phyloP scores from a whole-genome alignment of 2,888 invertebrate species.

The Ptilodon capucinus region DNA sequence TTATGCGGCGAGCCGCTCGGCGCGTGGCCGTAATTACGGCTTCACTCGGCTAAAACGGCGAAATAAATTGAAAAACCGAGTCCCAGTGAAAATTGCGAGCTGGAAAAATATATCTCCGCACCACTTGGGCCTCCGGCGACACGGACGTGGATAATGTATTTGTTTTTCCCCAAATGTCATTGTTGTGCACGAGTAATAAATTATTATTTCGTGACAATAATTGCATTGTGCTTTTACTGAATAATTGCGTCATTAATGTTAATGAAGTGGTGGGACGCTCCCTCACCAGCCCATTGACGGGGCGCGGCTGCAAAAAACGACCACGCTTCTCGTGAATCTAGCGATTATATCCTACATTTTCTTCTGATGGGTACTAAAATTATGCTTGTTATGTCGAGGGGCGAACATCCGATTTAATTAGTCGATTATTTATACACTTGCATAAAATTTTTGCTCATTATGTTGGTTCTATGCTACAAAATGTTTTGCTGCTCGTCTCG shows the following conservation, averaged over 20 bases:
- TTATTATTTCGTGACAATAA: slow-evolving; percentile 54
- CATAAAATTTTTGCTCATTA: too few relatives aligned
- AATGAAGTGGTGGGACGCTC: slow-evolving; percentile 47
- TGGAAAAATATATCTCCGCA: slow-evolving; percentile 67
- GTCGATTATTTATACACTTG: background rate
- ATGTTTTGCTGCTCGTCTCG: too few relatives aligned
- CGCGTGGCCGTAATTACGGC: slow-evolving; percentile 68
- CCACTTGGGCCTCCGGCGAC: slow-evolving; percentile 64
- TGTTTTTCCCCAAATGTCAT: slow-evolving; percentile 69
- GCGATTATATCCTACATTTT: background rate
- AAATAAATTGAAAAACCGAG: slow-evolving; percentile 78
- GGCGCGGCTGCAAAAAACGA: background rate
- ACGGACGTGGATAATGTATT: slow-evolving; percentile 70
- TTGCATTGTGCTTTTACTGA: slow-evolving; percentile 51
- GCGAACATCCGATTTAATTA: background rate
- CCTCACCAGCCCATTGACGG: background rate
- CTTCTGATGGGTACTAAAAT: background rate
- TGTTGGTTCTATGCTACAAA: too few relatives aligned
- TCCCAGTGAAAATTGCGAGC: slow-evolving; percentile 67
- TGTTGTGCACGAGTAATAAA: slow-evolving; percentile 63
- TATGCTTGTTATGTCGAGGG: too few relatives aligned
- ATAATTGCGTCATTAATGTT: slow-evolving; percentile 65
- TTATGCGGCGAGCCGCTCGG: slow-evolving; percentile 59
- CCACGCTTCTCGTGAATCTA: background rate
- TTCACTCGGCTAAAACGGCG: slow-evolving; percentile 72